Conservation (phyloP, 2,113 vertebrate genomes). For the Triplophysa siluroides region DNA sequence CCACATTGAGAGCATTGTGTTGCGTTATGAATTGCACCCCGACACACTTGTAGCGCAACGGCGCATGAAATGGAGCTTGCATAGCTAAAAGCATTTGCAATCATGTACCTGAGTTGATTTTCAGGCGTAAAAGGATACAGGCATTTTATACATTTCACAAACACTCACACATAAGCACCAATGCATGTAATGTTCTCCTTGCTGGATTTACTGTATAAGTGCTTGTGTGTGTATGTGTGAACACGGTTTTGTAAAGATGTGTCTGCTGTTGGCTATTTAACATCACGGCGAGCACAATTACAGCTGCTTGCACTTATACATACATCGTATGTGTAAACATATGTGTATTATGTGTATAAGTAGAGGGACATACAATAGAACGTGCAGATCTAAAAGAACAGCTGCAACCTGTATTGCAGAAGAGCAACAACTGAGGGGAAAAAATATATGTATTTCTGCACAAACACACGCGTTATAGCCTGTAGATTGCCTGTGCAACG, state of each 20-base stretch:
- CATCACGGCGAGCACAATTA: neutral
- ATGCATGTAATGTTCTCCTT: neutral
- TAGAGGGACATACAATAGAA: neutral
- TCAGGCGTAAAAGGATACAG: too few relatives aligned
- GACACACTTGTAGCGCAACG: too few relatives aligned
- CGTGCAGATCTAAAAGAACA: neutral
- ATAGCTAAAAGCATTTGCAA: too few relatives aligned
- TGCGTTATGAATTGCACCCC: too few relatives aligned
- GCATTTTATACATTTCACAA: neutral
- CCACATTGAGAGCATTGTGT: too few relatives aligned
- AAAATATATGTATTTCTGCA: too few relatives aligned
- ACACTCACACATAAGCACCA: neutral
- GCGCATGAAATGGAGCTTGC: too few relatives aligned
- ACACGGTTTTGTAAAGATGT: neutral
- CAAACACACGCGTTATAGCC: too few relatives aligned
- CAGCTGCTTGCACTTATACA: too few relatives aligned
- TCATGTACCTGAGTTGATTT: too few relatives aligned
- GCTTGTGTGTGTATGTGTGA: neutral
- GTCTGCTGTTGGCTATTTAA: neutral
- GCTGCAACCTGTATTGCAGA: neutral
- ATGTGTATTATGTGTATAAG: neutral
- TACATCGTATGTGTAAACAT: too few relatives aligned
- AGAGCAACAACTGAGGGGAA: neutral
- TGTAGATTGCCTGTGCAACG: too few relatives aligned
- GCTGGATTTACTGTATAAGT: neutral